These are phyloP conservation scores for Sebastes jordani DNA, from an alignment of 2,797 vertebrate genomes.

Conservation along the genomic window DNA sequence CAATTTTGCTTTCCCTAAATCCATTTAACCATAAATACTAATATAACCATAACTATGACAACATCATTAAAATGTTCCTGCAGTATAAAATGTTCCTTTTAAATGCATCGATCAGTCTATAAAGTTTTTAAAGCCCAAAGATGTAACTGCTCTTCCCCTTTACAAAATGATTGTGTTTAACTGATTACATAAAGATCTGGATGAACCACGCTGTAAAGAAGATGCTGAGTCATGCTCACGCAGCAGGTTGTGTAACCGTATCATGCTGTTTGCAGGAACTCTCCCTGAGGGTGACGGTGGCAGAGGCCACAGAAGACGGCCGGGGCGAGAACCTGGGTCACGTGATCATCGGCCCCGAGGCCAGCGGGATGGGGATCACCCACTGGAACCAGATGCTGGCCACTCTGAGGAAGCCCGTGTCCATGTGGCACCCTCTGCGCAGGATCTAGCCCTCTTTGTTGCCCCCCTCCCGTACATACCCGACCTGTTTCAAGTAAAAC, in stretches of 20 bases:
- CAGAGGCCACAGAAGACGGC: slow-evolving; percentile 91
- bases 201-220: neutral
- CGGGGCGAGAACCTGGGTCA: slow-evolving; percentile 93
- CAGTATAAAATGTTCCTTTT: neutral
- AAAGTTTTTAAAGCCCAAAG: neutral
- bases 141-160: neutral
- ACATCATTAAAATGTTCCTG: neutral
- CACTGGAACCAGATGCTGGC: slow-evolving; percentile 99
- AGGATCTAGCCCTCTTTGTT: slow-evolving; percentile 79
- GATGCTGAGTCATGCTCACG: slow-evolving; percentile 33
- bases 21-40: neutral
- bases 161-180: neutral
- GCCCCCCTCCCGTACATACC: neutral
- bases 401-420: slow-evolving; percentile 94
- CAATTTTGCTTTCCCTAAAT: neutral
- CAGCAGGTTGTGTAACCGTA: slow-evolving; percentile 30
- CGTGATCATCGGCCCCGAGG: slow-evolving; percentile 93
- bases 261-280: slow-evolving; percentile 85
- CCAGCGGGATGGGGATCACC: slow-evolving; percentile 95
- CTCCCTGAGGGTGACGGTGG: slow-evolving; percentile 94
- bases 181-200: neutral
- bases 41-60: neutral
- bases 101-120: neutral
- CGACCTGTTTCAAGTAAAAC: slow-evolving; percentile 25
- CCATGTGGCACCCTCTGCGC: slow-evolving; percentile 97